Percentiles rank a stretch among this genome's conserved stretches.
phyloP scores from a whole-genome alignment of 2,113 vertebrate species.

The Rynchops niger region DNA sequence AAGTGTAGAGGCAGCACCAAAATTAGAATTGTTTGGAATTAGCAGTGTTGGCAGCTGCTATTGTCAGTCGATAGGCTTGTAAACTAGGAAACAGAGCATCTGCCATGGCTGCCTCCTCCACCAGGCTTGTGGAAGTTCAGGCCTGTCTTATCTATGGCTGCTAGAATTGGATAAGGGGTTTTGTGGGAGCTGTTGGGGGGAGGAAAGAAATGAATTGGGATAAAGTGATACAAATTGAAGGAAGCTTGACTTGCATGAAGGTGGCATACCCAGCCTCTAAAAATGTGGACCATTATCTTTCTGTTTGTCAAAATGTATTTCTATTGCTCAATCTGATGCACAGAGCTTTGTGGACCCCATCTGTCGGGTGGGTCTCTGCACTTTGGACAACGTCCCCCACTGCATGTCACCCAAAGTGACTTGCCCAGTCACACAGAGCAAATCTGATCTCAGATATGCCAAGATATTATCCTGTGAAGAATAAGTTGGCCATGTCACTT shows the following conservation, averaged over 20 bases:
- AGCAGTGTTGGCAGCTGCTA: neutral
- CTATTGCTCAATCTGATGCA: neutral
- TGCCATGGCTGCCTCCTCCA: neutral
- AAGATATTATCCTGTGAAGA: neutral
- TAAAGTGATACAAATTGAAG: neutral
- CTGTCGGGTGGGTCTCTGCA: neutral
- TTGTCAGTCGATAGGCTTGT: neutral
- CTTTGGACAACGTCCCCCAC: neutral
- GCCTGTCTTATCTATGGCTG: neutral
- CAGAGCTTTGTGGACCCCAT: neutral
- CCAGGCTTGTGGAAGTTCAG: neutral
- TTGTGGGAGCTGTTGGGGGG: neutral
- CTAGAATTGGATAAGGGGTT: neutral
- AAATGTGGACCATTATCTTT: neutral
- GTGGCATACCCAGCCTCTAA: neutral
- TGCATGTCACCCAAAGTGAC: neutral
- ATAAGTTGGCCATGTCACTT: neutral
- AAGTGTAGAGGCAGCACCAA: neutral
- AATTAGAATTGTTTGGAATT: neutral
- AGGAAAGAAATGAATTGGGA: fast-evolving
- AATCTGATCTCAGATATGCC: neutral
- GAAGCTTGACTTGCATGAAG: neutral
- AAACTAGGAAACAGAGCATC: neutral
- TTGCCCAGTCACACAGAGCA: neutral
- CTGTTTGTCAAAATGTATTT: neutral